Evolutionary conservation across 2,113 vertebrate species (phyloP).

Genomic region (Petrocephalus microphthalmus): DNA sequence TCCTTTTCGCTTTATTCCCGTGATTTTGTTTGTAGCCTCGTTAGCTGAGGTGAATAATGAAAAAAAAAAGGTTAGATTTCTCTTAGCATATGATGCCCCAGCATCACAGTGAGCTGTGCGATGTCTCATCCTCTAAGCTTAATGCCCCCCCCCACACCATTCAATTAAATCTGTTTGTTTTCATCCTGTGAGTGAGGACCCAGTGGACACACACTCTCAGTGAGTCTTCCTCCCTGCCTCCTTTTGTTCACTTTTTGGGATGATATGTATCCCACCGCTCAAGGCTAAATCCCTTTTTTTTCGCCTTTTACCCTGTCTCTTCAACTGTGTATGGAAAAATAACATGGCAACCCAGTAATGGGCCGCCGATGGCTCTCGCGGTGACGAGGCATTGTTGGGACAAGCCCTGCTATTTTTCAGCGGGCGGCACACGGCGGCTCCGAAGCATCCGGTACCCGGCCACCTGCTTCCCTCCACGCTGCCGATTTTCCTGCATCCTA

Average conservation of each 20-base stretch:
- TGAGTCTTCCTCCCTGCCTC: not conserved
- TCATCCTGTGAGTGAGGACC: slow-evolving; percentile 1
- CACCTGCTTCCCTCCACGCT: not conserved
- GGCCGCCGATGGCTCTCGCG: not conserved
- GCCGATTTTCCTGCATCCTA: not conserved
- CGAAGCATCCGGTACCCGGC: not conserved
- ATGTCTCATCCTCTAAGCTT: not conserved
- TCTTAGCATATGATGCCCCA: not conserved
- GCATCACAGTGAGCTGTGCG: not conserved
- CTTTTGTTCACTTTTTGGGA: not conserved
- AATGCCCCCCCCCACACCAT: not conserved
- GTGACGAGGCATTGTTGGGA: not conserved
- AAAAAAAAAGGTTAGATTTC: not conserved
- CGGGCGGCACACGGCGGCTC: not conserved
- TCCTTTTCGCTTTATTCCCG: not conserved
- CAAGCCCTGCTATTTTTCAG: not conserved
- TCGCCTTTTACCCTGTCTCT: not conserved
- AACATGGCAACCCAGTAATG: not conserved
- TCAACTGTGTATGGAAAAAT: not conserved
- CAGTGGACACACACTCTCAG: not conserved
- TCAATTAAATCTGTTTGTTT: slow-evolving; percentile 12
- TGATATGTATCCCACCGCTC: not conserved
- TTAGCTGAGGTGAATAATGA: not conserved
- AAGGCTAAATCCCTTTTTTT: not conserved
- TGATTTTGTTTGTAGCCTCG: not conserved